Conservation (phyloP, 2,113 vertebrate species). For the Nipponia nippon region DNA sequence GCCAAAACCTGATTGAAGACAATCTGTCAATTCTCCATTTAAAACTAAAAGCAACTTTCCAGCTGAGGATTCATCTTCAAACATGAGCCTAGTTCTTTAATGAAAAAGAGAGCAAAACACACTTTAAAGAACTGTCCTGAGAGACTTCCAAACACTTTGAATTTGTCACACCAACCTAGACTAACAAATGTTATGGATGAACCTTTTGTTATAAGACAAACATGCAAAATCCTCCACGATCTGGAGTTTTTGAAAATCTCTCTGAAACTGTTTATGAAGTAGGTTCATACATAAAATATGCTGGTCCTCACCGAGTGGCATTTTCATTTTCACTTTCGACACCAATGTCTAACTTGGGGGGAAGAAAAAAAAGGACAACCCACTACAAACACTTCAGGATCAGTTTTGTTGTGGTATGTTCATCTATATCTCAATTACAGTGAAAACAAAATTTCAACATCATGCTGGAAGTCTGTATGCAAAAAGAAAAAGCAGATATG, state of each 20-base stretch:
- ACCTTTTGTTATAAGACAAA: not conserved
- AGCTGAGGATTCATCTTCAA: constrained; percentile 52
- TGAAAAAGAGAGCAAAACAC: constrained; percentile 10
- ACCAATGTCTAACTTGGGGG: not conserved
- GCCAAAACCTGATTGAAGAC: constrained; percentile 27
- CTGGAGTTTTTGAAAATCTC: not conserved
- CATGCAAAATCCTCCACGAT: not conserved
- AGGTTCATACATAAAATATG: not conserved
- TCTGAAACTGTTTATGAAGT: not conserved
- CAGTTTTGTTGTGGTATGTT: not conserved
- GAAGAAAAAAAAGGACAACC: not conserved
- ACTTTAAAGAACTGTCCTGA: constrained; percentile 46
- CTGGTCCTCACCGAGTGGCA: not conserved
- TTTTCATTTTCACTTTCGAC: not conserved
- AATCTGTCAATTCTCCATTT: constrained; percentile 17
- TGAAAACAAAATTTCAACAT: not conserved
- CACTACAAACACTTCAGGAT: not conserved
- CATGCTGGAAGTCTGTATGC: not conserved
- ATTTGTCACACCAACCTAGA: not conserved
- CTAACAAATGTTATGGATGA: not conserved
- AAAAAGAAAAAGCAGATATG: not conserved
- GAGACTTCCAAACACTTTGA: constrained; percentile 1
- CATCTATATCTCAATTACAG: not conserved
- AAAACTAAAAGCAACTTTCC: constrained; percentile 39
- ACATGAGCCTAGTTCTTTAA: constrained; percentile 2